Evolutionary conservation across 2,797 vertebrate genomes (phyloP).

Genomic region (Netta rufina): DNA sequence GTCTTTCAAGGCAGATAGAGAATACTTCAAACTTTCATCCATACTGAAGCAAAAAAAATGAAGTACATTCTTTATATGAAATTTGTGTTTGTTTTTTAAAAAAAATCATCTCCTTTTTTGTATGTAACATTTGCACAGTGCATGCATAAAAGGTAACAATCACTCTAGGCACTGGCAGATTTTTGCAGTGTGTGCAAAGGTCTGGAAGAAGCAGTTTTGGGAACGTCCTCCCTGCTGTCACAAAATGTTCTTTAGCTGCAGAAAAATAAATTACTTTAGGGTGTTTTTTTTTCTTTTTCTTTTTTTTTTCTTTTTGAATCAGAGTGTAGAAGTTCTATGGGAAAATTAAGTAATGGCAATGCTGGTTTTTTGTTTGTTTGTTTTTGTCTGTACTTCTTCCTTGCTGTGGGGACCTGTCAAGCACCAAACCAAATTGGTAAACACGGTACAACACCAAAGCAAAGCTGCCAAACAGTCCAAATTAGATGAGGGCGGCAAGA

Average conservation of each 20-base stretch:
- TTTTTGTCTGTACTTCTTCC: background rate
- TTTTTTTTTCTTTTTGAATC: background rate
- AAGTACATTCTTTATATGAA: background rate
- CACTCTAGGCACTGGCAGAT: background rate
- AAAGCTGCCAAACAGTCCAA: background rate
- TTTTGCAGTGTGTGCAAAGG: background rate
- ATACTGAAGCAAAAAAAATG: background rate
- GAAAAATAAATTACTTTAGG: constrained; percentile 1
- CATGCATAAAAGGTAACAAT: background rate
- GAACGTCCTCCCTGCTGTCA: background rate
- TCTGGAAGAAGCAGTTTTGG: background rate
- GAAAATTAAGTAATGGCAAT: background rate
- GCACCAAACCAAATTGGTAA: background rate
- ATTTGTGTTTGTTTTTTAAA: background rate
- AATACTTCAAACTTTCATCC: background rate
- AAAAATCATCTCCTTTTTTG: background rate
- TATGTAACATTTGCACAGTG: background rate
- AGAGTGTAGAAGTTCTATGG: background rate
- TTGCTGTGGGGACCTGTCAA: background rate
- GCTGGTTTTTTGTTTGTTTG: background rate
- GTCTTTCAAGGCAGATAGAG: background rate
- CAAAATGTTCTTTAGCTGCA: background rate
- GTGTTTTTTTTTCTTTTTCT: background rate
- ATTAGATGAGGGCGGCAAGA: background rate
- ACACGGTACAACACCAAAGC: background rate